These are phyloP conservation scores for Lithobates pipiens DNA, from an alignment of 2,797 vertebrate genomes.

Conservation along the genomic window DNA sequence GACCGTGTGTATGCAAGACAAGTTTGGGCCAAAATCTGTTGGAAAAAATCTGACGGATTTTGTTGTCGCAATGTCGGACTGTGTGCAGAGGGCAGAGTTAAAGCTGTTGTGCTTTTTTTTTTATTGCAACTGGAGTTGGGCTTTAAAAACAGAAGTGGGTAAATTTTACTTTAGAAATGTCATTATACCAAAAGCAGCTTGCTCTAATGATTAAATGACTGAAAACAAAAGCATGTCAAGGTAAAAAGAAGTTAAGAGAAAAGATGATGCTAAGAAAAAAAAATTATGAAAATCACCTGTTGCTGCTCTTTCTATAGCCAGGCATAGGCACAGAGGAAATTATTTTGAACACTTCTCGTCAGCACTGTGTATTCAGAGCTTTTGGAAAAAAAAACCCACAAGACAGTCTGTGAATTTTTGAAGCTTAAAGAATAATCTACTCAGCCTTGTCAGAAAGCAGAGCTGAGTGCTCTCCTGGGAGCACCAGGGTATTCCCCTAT, in stretches of 20 bases:
- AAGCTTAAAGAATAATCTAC: slow-evolving; percentile 62
- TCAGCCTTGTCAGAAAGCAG: slow-evolving; percentile 54
- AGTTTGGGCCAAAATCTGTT: too few species aligned
- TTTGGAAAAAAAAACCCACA: slow-evolving; percentile 54
- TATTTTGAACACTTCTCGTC: slow-evolving; percentile 39
- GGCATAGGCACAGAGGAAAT: slow-evolving; percentile 24
- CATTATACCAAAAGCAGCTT: neutral
- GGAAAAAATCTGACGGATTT: too few species aligned
- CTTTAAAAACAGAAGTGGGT: too few species aligned
- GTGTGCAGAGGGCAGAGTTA: too few species aligned
- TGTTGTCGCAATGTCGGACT: too few species aligned
- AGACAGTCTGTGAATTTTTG: slow-evolving; percentile 57
- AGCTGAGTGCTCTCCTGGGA: slow-evolving; percentile 45
- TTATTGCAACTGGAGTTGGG: too few species aligned
- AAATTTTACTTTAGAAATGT: neutral
- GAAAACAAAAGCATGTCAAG: neutral
- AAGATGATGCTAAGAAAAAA: neutral
- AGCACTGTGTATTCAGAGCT: slow-evolving; percentile 35
- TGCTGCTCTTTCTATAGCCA: neutral
- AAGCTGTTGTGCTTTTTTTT: too few species aligned
- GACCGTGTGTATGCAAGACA: too few species aligned
- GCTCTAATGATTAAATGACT: neutral
- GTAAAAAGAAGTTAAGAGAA: neutral
- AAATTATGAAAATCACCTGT: neutral
- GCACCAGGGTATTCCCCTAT: slow-evolving; percentile 49